Percentiles rank a stretch among this genome's conserved stretches.
These are phyloP conservation scores for Scaptomyza polygonia DNA, from an alignment of 2,888 invertebrate genomes.

Conservation along the genomic window DNA sequence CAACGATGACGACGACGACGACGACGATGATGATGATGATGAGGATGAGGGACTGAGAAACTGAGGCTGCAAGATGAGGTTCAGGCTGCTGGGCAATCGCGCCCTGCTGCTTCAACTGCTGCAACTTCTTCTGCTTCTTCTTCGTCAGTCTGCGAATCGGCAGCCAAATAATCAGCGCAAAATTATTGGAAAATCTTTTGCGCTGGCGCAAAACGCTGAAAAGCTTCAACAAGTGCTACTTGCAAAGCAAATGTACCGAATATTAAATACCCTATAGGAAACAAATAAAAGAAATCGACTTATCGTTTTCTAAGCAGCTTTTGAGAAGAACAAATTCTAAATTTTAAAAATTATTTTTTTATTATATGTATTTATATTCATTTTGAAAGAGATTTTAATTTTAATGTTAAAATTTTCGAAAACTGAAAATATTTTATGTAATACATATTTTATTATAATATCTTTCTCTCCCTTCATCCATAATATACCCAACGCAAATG, in stretches of 20 bases:
- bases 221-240: conserved; percentile 67
- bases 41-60: conserved; percentile 1
- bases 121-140: conserved; percentile 18
- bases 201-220: conserved; percentile 40
- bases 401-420: too few species aligned
- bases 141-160: conserved; percentile 10
- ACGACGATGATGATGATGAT: conserved; percentile 21
- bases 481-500: not conserved
- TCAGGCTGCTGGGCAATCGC: conserved; percentile 8
- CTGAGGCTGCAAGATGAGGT: not conserved
- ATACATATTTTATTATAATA: too few species aligned
- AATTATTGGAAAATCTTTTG: conserved; percentile 66
- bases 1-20: conserved; percentile 30
- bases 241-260: conserved; percentile 12
- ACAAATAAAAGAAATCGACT: too few species aligned
- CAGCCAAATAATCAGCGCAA: conserved; percentile 52
- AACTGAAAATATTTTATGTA: too few species aligned
- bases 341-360: too few species aligned
- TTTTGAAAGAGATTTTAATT: too few species aligned
- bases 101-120: conserved; percentile 22
- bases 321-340: too few species aligned
- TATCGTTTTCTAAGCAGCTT: too few species aligned
- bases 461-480: too few species aligned
- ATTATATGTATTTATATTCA: too few species aligned
- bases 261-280: conserved; percentile 7